Conservation (phyloP, 1,140 invertebrate genomes). For the Araneus ventricosus region DNA sequence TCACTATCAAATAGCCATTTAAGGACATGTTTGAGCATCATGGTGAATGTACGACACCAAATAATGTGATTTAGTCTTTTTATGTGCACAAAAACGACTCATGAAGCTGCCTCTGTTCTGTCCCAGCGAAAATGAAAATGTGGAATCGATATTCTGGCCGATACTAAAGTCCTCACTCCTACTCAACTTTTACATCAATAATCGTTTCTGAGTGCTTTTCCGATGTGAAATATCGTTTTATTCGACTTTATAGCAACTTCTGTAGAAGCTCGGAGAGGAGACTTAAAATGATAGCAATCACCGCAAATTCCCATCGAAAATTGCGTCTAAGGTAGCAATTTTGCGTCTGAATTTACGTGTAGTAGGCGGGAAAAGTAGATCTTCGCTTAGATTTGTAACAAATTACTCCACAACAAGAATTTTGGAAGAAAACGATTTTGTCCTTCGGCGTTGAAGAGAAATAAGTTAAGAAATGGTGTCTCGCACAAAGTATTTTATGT, state of each 20-base stretch:
- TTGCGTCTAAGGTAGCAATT: background rate
- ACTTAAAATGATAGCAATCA: background rate
- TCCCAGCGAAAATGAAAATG: background rate
- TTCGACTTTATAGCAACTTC: background rate
- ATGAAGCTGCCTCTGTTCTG: background rate
- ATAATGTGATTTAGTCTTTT: background rate
- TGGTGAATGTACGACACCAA: background rate
- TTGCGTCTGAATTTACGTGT: background rate
- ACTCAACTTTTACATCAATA: background rate
- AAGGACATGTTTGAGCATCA: background rate
- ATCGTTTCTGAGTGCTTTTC: background rate
- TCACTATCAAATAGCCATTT: background rate
- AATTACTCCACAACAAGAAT: background rate
- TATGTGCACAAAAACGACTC: background rate
- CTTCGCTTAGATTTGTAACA: background rate
- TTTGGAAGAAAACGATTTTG: background rate
- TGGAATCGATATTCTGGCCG: background rate
- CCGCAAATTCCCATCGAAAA: background rate
- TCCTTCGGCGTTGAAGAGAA: background rate
- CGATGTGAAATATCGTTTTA: slow-evolving; percentile 6
- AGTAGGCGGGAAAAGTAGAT: background rate
- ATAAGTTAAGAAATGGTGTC: too few relatives aligned
- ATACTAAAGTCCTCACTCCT: background rate
- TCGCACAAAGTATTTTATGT: too few relatives aligned
- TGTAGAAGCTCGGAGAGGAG: background rate